A percentile compares a stretch with the other conserved stretches of the same genome.
These are phyloP conservation scores for Busseola fusca DNA, from an alignment of 2,888 invertebrate genomes.

Conservation along the genomic window DNA sequence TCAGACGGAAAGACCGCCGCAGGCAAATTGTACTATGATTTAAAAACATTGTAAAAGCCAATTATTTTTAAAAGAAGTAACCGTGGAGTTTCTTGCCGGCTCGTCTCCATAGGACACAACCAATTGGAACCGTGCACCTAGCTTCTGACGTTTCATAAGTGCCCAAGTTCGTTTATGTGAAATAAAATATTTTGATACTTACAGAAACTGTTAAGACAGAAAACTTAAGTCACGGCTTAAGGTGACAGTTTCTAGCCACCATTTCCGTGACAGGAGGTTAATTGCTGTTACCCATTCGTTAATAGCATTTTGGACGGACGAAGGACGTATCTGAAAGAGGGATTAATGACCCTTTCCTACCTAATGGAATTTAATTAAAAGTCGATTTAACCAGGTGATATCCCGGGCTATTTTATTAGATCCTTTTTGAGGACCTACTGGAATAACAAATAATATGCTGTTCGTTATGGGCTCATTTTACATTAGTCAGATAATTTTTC, in stretches of 20 bases:
- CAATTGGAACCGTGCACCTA: too few species aligned
- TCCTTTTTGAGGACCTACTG: not conserved
- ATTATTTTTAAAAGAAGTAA: too few species aligned
- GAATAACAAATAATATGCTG: not conserved
- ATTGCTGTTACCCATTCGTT: constrained; percentile 3
- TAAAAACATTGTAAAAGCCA: too few species aligned
- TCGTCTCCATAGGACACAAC: too few species aligned
- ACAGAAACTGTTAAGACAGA: not conserved
- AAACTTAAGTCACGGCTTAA: not conserved
- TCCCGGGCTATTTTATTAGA: not conserved
- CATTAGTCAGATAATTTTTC: not conserved
- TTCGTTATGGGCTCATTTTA: not conserved
- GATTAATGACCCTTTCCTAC: not conserved
- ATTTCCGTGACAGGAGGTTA: constrained; percentile 4
- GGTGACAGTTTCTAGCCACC: not conserved
- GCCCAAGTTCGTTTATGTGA: too few species aligned
- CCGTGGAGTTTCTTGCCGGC: too few species aligned
- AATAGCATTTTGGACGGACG: constrained; percentile 17
- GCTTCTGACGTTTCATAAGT: too few species aligned
- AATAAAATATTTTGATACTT: not conserved
- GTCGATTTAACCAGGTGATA: not conserved
- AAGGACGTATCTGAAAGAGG: constrained; percentile 1
- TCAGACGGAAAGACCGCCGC: too few species aligned
- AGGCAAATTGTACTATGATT: too few species aligned
- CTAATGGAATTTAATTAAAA: constrained; percentile 23